Evolutionary conservation across 2,113 vertebrate genomes (phyloP).

Genomic region (Mastomys natalensis): DNA sequence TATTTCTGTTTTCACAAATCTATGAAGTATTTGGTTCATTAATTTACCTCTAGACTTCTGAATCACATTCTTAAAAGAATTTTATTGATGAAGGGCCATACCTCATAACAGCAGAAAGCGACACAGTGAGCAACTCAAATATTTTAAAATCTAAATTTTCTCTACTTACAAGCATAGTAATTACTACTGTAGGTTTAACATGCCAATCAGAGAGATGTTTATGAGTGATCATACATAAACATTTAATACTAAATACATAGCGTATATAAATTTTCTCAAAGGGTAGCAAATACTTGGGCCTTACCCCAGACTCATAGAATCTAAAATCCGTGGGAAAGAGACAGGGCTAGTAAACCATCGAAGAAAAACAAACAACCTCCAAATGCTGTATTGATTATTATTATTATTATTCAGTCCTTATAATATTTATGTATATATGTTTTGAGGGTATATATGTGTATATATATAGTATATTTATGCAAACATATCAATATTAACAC

Average conservation of each 20-base stretch:
- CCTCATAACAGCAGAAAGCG: slow-evolving; percentile 70
- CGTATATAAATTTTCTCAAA: slow-evolving; percentile 38
- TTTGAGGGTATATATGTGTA: too few relatives aligned
- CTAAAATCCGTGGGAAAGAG: not conserved
- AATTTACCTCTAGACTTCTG: slow-evolving; percentile 69
- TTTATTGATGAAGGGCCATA: slow-evolving; percentile 40
- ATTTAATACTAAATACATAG: not conserved
- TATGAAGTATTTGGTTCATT: not conserved
- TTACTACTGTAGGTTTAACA: slow-evolving; percentile 51
- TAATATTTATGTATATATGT: not conserved
- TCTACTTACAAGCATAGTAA: slow-evolving; percentile 56
- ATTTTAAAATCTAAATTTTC: slow-evolving; percentile 59
- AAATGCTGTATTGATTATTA: not conserved
- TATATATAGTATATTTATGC: not conserved
- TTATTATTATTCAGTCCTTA: not conserved
- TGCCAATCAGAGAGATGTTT: slow-evolving; percentile 67
- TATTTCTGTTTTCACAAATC: slow-evolving; percentile 59
- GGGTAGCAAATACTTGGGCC: not conserved
- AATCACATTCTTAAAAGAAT: slow-evolving; percentile 63
- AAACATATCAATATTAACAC: not conserved
- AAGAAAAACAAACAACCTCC: not conserved
- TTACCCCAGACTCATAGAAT: not conserved
- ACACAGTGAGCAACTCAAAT: slow-evolving; percentile 29
- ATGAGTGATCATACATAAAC: not conserved
- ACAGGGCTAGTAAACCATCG: not conserved